These are phyloP conservation scores for Trematomus loennbergii DNA, from an alignment of 2,113 vertebrate species.

Conservation along the genomic window DNA sequence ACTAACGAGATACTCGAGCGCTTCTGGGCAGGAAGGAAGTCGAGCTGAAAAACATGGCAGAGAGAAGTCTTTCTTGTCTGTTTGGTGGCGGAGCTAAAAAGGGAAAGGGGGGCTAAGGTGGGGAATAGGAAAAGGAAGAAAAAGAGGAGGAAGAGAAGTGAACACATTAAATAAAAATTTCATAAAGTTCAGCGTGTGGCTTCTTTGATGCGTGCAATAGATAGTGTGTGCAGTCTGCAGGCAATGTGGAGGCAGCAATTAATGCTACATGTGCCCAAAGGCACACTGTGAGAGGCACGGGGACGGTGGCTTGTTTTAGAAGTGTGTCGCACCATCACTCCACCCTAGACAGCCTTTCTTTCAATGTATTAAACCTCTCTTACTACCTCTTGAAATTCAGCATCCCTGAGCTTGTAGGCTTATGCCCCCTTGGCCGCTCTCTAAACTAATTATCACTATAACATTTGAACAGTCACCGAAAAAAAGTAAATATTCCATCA, in stretches of 20 bases:
- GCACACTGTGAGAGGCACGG: constrained; percentile 54
- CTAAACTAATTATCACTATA: not conserved
- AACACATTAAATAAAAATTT: constrained; percentile 87
- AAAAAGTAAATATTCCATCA: no score
- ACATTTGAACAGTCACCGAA: not conserved
- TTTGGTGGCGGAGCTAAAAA: constrained; percentile 77
- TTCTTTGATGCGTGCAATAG: constrained; percentile 85
- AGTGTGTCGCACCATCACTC: constrained; percentile 66
- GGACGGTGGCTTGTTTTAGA: constrained; percentile 62
- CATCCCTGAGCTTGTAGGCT: not conserved
- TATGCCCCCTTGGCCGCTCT: not conserved
- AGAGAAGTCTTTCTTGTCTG: constrained; percentile 82
- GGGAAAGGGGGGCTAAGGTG: constrained; percentile 67
- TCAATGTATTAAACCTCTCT: constrained; percentile 28
- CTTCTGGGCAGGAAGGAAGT: constrained; percentile 87
- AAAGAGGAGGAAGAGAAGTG: constrained; percentile 74
- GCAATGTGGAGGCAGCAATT: constrained; percentile 84
- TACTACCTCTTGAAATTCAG: not conserved
- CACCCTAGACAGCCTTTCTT: constrained; percentile 54
- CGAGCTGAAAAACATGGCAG: constrained; percentile 78
- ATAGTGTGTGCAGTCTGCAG: constrained; percentile 78
- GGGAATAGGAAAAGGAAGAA: constrained; percentile 75
- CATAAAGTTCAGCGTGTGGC: constrained; percentile 82
- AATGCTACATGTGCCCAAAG: constrained; percentile 79
- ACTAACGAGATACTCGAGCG: constrained; percentile 81